Evolutionary conservation across 2,888 invertebrate species (phyloP), one percentile per base, ranked within the genome.

Genomic region (Agrochola macilenta): DNA sequence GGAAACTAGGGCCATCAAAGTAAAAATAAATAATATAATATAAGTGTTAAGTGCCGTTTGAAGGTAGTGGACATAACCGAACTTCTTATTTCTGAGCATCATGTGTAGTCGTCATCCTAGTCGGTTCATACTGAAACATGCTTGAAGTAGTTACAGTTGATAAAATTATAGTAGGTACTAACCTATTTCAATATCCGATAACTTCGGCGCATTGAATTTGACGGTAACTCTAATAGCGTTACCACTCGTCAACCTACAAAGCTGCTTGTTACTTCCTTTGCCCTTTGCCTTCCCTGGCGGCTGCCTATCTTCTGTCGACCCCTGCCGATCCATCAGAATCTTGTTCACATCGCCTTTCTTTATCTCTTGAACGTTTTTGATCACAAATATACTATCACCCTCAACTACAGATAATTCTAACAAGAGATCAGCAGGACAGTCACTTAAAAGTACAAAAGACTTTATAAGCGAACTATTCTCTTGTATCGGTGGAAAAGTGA

Each of bases 321-420:
- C 91, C 43, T 93, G 92, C 0, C 92, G 89, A 4, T 95, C 94
- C 89, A 93, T 90, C 68, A 96, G 80, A 3, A 93, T 93, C 76
- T 95, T 96, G 78, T 93, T 95, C 1, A 96, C 93, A 75, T 96
- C 96, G 26, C 83, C 84, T 80, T 94, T 95, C 77, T 91, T 95
- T 75, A 96, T 95, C 81, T 96, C 96, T 66, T 96, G 95, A 35
- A 95, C 94, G 54, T 89, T 94, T 76, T 91, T 94, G 5, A 96
- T 95, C 7, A 90, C 84, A 76, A 96, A 96, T 69, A 94, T 87
- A 68, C 89, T 92, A 0, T 94, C 93, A 0, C 93, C 93, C 75
- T 94, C 95, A 0, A 88, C 88, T 1, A 96, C 86, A 0, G 94
- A 93, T 30, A 96, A 82, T 54, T 93, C 93, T 30, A 96, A 79